Evolutionary conservation across 2,888 invertebrate species (phyloP).

Genomic region (Tenthredo notha): DNA sequence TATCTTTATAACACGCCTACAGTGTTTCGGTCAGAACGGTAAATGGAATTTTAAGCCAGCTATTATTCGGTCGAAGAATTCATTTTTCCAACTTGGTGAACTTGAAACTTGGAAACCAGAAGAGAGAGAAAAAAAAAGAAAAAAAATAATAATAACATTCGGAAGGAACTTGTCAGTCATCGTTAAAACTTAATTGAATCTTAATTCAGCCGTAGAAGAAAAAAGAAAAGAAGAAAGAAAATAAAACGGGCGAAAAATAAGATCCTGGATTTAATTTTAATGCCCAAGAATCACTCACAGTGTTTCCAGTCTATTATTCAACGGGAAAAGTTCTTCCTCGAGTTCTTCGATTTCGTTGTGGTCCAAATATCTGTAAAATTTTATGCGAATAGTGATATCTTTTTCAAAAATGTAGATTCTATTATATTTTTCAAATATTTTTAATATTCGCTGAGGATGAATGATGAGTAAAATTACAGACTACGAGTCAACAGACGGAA

Average conservation of each 20-base stretch:
- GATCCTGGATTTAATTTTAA: not conserved
- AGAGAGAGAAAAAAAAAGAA: not conserved
- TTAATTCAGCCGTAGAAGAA: not conserved
- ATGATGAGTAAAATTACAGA: not conserved
- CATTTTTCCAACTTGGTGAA: not conserved
- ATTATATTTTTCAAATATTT: not conserved
- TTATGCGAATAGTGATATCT: not conserved
- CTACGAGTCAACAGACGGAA: not conserved
- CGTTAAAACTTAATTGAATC: not conserved
- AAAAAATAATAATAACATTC: not conserved
- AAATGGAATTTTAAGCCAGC: not conserved
- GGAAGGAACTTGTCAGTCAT: not conserved
- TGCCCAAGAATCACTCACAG: slow-evolving; percentile 75
- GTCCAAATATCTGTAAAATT: slow-evolving; percentile 77
- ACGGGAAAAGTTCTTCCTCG: slow-evolving; percentile 76
- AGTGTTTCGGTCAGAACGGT: not conserved
- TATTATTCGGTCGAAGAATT: not conserved
- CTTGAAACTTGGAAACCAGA: not conserved
- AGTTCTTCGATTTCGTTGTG: slow-evolving; percentile 77
- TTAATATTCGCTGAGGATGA: not conserved
- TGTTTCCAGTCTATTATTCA: slow-evolving; percentile 73
- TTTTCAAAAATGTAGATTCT: not conserved
- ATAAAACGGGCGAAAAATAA: not conserved
- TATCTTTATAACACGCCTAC: not conserved
- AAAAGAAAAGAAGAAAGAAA: not conserved